Percentiles rank a stretch among this genome's conserved stretches.
These are phyloP conservation scores for Peribatodes rhomboidaria DNA, from an alignment of 2,888 invertebrate genomes.

Conservation along the genomic window DNA sequence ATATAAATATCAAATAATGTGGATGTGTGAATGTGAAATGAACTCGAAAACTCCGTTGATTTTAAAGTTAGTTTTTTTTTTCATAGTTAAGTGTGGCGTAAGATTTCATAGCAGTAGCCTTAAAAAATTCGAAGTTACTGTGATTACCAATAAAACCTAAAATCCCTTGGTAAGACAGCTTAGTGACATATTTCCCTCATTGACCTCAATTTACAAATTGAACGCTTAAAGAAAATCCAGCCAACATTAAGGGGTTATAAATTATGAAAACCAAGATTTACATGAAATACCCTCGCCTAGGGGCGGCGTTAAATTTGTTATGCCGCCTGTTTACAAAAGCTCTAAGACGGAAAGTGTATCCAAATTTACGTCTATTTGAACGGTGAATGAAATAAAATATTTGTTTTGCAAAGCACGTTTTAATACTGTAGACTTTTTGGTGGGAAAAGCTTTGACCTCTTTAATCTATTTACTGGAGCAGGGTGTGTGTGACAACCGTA, in stretches of 20 bases:
- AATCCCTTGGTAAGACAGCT: background rate
- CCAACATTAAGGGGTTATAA: slow-evolving; percentile 43
- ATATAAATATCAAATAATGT: too few species aligned
- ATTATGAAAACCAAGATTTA: slow-evolving; percentile 46
- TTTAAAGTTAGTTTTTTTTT: too few species aligned
- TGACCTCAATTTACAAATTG: slow-evolving; percentile 26
- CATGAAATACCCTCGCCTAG: slow-evolving; percentile 29
- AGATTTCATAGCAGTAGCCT: too few species aligned
- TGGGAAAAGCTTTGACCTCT: slow-evolving; percentile 16
- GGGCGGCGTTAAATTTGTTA: slow-evolving; percentile 38
- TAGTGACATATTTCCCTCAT: slow-evolving; percentile 23
- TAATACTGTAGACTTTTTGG: slow-evolving; percentile 33
- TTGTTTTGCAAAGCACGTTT: slow-evolving; percentile 30
- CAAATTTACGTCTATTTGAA: slow-evolving; percentile 35
- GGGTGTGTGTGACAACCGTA: too few species aligned
- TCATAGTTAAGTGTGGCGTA: too few species aligned
- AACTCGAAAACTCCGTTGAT: too few species aligned
- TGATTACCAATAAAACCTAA: too few species aligned
- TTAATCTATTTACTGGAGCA: slow-evolving; percentile 19
- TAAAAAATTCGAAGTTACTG: too few species aligned
- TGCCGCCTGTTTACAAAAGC: slow-evolving; percentile 35
- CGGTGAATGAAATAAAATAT: slow-evolving; percentile 35
- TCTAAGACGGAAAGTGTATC: slow-evolving; percentile 31
- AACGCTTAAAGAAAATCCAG: slow-evolving; percentile 33
- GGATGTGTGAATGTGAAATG: too few species aligned